phyloP scores from a whole-genome alignment of 2,113 vertebrate species.

The Muscicapa adusta region DNA sequence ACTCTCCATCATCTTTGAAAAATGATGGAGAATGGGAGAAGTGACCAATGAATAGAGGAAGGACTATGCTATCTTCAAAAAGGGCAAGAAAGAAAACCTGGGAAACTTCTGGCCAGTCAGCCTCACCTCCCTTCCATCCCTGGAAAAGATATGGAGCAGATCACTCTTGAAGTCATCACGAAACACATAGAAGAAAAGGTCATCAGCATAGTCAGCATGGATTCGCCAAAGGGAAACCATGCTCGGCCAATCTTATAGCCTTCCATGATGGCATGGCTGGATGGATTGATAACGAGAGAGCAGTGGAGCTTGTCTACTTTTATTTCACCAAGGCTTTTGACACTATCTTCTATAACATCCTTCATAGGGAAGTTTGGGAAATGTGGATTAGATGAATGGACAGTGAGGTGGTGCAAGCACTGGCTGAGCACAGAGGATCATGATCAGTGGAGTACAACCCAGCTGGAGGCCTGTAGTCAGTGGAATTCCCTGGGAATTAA shows the following conservation, averaged over 20 bases:
- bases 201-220: neutral
- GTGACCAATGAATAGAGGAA: neutral
- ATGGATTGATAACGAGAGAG: neutral
- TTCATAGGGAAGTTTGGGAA: neutral
- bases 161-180: neutral
- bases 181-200: neutral
- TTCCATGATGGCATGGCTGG: neutral
- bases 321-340: neutral
- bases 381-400: neutral
- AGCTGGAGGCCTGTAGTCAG: neutral
- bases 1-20: neutral
- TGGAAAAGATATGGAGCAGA: neutral
- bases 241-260: neutral
- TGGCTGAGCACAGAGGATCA: neutral
- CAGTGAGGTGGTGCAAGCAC: neutral
- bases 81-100: rapidly evolving
- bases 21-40: neutral
- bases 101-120: neutral
- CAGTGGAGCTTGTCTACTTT: neutral
- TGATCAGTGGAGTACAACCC: neutral
- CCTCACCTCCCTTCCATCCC: neutral
- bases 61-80: neutral
- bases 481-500: neutral
- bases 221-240: neutral
- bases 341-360: neutral